phyloP scores from a whole-genome alignment of 23 tunicate genomes.

The Aplidium turbinatum region DNA sequence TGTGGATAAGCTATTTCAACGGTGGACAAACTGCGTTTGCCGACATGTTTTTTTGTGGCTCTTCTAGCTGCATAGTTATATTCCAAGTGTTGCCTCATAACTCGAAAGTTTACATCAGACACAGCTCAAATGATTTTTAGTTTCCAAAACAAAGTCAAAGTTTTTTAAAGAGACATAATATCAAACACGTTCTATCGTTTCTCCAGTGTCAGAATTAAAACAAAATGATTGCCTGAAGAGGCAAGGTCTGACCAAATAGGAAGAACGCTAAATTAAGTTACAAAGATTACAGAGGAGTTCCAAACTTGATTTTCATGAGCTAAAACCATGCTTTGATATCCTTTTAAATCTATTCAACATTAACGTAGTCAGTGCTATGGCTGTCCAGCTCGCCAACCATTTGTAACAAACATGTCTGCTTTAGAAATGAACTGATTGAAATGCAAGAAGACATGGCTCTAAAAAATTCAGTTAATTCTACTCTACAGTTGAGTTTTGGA shows the following conservation, averaged over 20 bases:
- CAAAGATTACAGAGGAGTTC: conserved; percentile 28
- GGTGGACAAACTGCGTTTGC: no score
- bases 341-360: conserved; percentile 37
- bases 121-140: conserved; percentile 19
- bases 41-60: no score
- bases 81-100: no score
- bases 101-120: no score
- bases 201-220: conserved; percentile 10
- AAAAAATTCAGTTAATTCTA: conserved; percentile 27
- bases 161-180: conserved; percentile 18
- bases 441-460: conserved; percentile 42
- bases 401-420: conserved; percentile 33
- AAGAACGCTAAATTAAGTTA: conserved; percentile 31
- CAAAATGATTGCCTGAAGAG: background rate
- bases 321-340: conserved; percentile 35
- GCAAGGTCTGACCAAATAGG: background rate
- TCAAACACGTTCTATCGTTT: conserved; percentile 25
- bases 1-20: no score
- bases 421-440: conserved; percentile 41
- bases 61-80: no score
- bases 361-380: conserved; percentile 48
- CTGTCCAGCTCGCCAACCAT: conserved; percentile 35
- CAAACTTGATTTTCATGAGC: conserved; percentile 43
- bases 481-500: conserved; percentile 41
- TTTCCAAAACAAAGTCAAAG: conserved; percentile 28